phyloP scores from a whole-genome alignment of 2,797 vertebrate species.

The Poeciliopsis presidionis region DNA sequence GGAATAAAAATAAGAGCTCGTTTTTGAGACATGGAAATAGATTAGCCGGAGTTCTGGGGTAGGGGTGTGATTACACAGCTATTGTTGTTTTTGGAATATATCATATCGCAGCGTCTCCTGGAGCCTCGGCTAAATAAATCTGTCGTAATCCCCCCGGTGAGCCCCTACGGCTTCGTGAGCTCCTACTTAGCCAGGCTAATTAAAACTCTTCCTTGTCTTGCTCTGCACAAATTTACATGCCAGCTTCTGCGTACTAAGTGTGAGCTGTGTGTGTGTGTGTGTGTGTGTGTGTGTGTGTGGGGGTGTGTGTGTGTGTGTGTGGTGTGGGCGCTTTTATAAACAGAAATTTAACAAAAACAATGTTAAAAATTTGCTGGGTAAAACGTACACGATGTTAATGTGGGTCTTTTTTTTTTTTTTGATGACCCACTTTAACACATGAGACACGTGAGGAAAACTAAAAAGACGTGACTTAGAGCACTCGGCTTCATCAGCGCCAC shows the following conservation, averaged over 20 bases:
- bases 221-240: constrained; percentile 71
- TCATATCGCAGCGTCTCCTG: constrained; percentile 80
- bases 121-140: constrained; percentile 81
- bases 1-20: constrained; percentile 63
- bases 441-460: constrained; percentile 59
- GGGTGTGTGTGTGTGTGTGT: background rate
- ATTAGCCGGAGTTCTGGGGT: constrained; percentile 70
- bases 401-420: constrained; percentile 64
- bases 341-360: constrained; percentile 7
- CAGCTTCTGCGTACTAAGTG: constrained; percentile 43
- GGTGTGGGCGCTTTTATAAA: background rate
- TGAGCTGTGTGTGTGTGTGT: background rate
- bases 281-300: background rate
- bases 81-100: constrained; percentile 80
- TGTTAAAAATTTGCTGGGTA: constrained; percentile 37
- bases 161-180: constrained; percentile 65
- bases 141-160: constrained; percentile 79
- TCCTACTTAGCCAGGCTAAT: constrained; percentile 81
- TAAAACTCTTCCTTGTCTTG: constrained; percentile 81
- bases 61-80: constrained; percentile 76
- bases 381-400: constrained; percentile 64
- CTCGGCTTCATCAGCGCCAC: constrained; percentile 71
- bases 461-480: constrained; percentile 38
- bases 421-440: constrained; percentile 79
- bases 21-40: constrained; percentile 71